A percentile compares a stretch with the other conserved stretches of the same genome.
These are phyloP conservation scores for Burhinus oedicnemus DNA, from an alignment of 2,113 vertebrate species.

Conservation along the genomic window DNA sequence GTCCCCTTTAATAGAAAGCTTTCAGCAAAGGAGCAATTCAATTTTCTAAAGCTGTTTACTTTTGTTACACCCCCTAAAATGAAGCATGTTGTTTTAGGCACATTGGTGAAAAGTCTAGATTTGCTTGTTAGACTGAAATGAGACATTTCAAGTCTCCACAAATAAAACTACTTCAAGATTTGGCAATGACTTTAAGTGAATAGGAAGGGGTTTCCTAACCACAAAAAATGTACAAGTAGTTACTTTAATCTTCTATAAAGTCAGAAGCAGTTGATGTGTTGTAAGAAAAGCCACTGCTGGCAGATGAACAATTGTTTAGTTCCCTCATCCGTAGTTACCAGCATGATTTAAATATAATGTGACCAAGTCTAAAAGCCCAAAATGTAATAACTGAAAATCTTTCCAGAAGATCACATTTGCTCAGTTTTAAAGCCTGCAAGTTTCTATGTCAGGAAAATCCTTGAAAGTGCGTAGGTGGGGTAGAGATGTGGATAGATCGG, in stretches of 20 bases:
- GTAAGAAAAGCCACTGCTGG: background rate
- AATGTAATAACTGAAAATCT: background rate
- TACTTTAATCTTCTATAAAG: background rate
- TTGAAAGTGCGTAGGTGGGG: background rate
- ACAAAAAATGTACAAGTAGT: background rate
- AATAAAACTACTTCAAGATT: background rate
- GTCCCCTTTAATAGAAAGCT: background rate
- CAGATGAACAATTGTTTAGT: background rate
- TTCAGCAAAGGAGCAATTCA: background rate
- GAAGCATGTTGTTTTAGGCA: background rate
- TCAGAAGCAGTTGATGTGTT: background rate
- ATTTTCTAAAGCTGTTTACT: background rate
- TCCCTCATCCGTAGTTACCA: background rate
- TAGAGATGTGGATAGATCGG: background rate
- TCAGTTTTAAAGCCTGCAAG: background rate
- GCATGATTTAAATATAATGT: background rate
- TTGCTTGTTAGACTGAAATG: background rate
- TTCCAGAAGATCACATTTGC: background rate
- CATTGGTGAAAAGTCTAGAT: background rate
- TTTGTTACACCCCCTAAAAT: background rate
- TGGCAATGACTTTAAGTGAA: background rate
- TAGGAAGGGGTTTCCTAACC: background rate
- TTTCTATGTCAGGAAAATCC: background rate
- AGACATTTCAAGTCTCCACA: background rate
- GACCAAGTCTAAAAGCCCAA: background rate